Evolutionary conservation across 2,888 invertebrate genomes (phyloP).

Genomic region (Philonicus albiceps): DNA sequence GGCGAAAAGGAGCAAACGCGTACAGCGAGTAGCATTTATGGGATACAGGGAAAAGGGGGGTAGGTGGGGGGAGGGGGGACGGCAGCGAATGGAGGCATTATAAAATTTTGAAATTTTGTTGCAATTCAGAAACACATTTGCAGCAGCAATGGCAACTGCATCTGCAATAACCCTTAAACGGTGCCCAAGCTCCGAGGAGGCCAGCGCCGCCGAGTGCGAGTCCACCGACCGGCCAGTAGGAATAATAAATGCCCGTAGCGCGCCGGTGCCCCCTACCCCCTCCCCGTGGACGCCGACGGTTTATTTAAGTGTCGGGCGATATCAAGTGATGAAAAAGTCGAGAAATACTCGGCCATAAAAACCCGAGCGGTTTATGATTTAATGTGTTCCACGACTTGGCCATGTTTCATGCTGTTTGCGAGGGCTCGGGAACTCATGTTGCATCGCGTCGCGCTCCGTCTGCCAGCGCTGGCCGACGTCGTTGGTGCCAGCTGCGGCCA

Average conservation of each 20-base stretch:
- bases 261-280: neutral
- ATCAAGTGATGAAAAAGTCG: constrained; percentile 34
- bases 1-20: neutral
- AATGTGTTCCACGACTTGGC: constrained; percentile 30
- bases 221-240: neutral
- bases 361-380: constrained; percentile 34
- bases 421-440: constrained; percentile 13
- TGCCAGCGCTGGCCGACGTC: neutral
- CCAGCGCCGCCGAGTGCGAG: neutral
- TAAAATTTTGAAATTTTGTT: constrained; percentile 37
- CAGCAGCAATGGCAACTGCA: constrained; percentile 18
- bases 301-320: constrained; percentile 35
- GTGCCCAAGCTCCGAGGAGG: neutral
- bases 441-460: constrained; percentile 6
- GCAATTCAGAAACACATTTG: constrained; percentile 32
- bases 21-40: neutral
- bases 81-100: neutral
- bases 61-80: neutral
- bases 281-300: neutral
- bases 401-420: constrained; percentile 30
- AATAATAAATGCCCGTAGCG: neutral
- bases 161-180: constrained; percentile 35
- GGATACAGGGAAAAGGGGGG: too few relatives aligned
- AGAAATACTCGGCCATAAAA: constrained; percentile 31
- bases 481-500: constrained; percentile 6